Percentiles rank a stretch among this genome's conserved stretches.
Evolutionary conservation across 2,888 invertebrate species (phyloP).

Genomic region (Habroteleia sp.): DNA sequence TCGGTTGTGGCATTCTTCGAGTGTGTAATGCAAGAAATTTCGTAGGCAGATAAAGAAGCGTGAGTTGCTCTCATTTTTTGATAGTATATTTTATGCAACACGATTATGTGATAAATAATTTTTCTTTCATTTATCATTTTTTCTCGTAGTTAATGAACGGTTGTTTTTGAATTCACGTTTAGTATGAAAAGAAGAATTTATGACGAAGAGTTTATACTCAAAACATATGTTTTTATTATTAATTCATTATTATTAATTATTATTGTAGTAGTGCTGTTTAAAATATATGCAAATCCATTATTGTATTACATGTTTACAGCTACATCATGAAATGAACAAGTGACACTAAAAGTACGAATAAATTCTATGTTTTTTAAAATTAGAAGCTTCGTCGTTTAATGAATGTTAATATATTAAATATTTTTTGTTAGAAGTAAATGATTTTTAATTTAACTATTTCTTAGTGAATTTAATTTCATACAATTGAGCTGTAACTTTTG

Average conservation of each 20-base stretch:
- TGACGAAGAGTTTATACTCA: conserved; percentile 62
- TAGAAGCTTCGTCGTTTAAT: conserved; percentile 64
- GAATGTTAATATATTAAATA: conserved; percentile 27
- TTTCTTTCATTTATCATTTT: conserved; percentile 54
- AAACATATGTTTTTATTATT: conserved; percentile 62
- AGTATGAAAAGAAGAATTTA: conserved; percentile 53
- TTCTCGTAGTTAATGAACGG: conserved; percentile 51
- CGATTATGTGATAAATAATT: conserved; percentile 57
- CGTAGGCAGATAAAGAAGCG: conserved; percentile 49
- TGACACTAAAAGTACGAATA: conserved; percentile 64
- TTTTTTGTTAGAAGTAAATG: conserved; percentile 2
- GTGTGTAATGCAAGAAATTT: conserved; percentile 60
- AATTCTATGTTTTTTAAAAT: conserved; percentile 66
- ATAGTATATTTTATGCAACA: conserved; percentile 64
- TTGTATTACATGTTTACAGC: conserved; percentile 65
- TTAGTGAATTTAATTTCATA: too few species aligned
- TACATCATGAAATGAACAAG: conserved; percentile 65
- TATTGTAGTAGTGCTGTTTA: conserved; percentile 64
- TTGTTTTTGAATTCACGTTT: conserved; percentile 52
- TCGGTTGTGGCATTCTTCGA: conserved; percentile 48
- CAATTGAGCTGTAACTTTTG: too few species aligned
- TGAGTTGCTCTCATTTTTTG: conserved; percentile 59
- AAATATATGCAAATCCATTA: conserved; percentile 64
- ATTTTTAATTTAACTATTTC: too few species aligned
- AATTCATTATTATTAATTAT: conserved; percentile 50